Conservation (phyloP, 2,113 vertebrate species). For the Onychostruthus taczanowskii region DNA sequence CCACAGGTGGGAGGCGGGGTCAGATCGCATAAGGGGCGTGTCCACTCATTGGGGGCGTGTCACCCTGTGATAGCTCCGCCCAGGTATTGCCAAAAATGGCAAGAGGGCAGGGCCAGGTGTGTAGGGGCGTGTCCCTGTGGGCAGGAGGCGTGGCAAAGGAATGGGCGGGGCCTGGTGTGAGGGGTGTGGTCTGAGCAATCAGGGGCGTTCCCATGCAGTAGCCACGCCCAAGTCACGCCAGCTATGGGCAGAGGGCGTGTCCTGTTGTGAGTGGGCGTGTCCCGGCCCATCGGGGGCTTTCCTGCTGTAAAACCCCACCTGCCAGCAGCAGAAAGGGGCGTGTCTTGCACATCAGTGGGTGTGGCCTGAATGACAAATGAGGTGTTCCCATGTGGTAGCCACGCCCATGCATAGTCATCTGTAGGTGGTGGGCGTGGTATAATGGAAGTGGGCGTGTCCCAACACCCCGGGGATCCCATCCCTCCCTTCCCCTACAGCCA, state of each 20-base stretch:
- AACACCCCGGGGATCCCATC: too few relatives aligned
- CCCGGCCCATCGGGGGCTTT: too few relatives aligned
- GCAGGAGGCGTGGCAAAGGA: not conserved
- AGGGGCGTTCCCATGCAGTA: not conserved
- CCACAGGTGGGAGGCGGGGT: fast-evolving
- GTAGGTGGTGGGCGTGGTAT: too few relatives aligned
- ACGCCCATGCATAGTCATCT: too few relatives aligned
- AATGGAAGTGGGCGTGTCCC: not conserved
- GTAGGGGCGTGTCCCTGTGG: too few relatives aligned
- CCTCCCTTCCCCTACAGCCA: too few relatives aligned
- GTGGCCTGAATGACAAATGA: not conserved
- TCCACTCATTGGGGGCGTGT: too few relatives aligned
- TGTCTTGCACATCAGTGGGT: not conserved
- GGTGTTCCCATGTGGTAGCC: too few relatives aligned
- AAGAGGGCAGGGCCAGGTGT: too few relatives aligned
- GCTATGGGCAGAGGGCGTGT: not conserved
- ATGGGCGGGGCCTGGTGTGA: not conserved
- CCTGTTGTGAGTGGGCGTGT: not conserved
- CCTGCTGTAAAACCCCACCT: not conserved
- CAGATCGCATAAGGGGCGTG: too few relatives aligned
- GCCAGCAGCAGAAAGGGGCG: not conserved
- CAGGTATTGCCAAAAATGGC: not conserved
- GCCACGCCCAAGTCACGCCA: too few relatives aligned
- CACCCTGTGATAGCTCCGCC: too few relatives aligned
- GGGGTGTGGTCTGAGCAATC: not conserved